phyloP scores from a whole-genome alignment of 2,113 vertebrate species.

The Phalacrocorax carbo region DNA sequence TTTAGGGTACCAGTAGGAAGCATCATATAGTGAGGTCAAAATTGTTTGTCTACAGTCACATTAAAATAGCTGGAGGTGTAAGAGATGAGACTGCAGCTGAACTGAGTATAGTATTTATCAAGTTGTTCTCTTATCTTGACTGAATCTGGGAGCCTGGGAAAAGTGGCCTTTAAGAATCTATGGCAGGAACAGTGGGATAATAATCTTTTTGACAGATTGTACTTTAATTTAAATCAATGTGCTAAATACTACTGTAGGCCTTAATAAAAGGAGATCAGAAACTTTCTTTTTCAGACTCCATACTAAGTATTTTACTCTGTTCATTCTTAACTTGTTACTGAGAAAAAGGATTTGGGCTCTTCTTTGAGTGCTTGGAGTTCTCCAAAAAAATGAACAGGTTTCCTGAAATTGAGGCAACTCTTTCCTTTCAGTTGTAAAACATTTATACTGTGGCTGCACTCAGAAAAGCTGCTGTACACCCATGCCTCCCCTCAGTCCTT shows the following conservation, averaged over 20 bases:
- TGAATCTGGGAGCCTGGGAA: neutral
- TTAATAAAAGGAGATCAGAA: neutral
- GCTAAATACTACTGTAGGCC: neutral
- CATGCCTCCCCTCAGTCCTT: neutral
- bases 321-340: neutral
- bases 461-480: neutral
- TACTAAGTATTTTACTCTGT: neutral
- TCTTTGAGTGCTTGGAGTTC: neutral
- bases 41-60: neutral
- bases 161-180: neutral
- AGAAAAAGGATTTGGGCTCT: neutral
- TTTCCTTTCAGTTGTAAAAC: neutral
- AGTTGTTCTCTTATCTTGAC: neutral
- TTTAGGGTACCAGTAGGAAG: neutral
- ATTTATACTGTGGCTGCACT: neutral
- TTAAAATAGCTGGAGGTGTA: neutral
- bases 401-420: neutral
- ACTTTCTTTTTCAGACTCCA: neutral
- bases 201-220: neutral
- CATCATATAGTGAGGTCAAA: neutral
- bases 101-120: neutral
- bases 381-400: neutral
- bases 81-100: neutral
- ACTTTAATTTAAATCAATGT: slow-evolving; percentile 7
- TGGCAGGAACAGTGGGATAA: neutral